These are phyloP conservation scores for Eptesicus fuscus DNA, from an alignment of 2,113 vertebrate genomes.

Conservation along the genomic window DNA sequence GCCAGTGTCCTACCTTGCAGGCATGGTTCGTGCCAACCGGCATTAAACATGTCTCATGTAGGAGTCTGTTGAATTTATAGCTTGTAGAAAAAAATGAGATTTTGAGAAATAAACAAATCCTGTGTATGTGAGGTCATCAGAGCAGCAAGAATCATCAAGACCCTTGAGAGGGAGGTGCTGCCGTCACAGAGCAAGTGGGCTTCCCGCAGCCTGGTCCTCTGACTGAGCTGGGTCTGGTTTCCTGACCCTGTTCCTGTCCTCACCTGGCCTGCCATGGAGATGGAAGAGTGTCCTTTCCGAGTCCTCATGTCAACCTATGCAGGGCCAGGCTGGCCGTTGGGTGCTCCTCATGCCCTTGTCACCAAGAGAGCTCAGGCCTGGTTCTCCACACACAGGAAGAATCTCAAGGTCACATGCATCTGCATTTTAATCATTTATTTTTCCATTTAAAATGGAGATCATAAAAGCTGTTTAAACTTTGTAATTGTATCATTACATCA, in stretches of 20 bases:
- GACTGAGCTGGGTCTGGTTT: not conserved
- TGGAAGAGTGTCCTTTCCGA: rapidly evolving
- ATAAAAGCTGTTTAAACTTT: not conserved
- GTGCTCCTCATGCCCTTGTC: rapidly evolving
- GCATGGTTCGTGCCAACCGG: no score
- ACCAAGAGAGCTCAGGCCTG: not conserved
- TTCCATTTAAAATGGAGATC: not conserved
- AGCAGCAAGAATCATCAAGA: rapidly evolving
- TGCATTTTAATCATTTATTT: not conserved
- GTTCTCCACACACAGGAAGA: not conserved
- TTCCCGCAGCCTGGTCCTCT: rapidly evolving
- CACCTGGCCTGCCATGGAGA: not conserved
- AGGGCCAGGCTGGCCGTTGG: rapidly evolving
- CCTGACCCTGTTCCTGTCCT: no score
- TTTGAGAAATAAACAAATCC: not conserved
- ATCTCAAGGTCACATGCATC: not conserved
- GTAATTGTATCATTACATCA: not conserved
- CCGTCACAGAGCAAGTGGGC: rapidly evolving
- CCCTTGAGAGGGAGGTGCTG: not conserved
- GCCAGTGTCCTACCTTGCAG: not conserved
- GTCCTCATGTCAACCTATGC: not conserved
- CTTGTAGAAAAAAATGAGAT: not conserved
- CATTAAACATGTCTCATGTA: rapidly evolving
- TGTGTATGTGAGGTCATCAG: rapidly evolving
- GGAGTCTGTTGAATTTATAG: not conserved